phyloP scores from a whole-genome alignment of 2,888 invertebrate species.

The Rotaria socialis region DNA sequence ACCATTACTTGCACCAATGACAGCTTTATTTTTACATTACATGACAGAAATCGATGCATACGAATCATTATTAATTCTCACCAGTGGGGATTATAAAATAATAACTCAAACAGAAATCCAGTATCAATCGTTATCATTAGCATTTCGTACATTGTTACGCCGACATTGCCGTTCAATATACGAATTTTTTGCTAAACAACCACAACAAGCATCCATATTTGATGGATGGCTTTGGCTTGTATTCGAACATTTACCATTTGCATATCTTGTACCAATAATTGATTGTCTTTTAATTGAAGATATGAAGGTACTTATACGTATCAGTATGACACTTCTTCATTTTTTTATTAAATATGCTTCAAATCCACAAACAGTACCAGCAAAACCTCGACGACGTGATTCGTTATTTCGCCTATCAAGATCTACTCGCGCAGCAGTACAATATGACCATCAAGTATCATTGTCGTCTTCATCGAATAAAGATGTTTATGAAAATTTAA shows the following conservation, averaged over 20 bases:
- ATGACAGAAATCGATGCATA: constrained; percentile 43
- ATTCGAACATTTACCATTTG: constrained; percentile 43
- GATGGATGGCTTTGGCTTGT: constrained; percentile 44
- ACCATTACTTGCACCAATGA: constrained; percentile 40
- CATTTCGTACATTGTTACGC: constrained; percentile 38
- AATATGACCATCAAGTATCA: background rate
- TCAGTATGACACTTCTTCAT: constrained; percentile 37
- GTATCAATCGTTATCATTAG: constrained; percentile 39
- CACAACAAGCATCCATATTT: background rate
- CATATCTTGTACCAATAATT: constrained; percentile 40
- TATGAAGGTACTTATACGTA: constrained; percentile 40
- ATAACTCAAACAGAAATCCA: constrained; percentile 46
- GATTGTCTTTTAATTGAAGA: constrained; percentile 46
- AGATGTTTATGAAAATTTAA: background rate
- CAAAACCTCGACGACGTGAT: background rate
- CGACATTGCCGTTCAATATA: constrained; percentile 11
- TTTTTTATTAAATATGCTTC: constrained; percentile 31
- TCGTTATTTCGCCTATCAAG: background rate
- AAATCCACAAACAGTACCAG: background rate
- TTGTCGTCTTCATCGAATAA: background rate
- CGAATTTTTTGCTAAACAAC: constrained; percentile 24
- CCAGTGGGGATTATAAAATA: constrained; percentile 36
- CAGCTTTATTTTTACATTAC: constrained; percentile 45
- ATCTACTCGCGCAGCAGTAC: background rate
- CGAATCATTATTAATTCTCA: constrained; percentile 36